Evolutionary conservation across 2,888 invertebrate genomes (phyloP).

Genomic region (Agrilus mali): DNA sequence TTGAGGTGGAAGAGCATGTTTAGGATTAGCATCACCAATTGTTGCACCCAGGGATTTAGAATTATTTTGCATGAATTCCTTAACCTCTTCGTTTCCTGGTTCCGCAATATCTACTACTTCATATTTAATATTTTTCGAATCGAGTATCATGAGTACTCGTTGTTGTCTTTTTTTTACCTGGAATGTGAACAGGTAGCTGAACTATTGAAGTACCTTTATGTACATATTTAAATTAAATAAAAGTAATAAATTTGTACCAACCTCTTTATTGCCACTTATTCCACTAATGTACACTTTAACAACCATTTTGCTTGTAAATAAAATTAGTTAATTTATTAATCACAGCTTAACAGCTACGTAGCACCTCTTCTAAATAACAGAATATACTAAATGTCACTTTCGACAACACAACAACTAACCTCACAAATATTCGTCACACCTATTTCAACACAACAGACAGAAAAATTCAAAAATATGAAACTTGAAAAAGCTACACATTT

Average conservation of each 20-base stretch:
- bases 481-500: no score
- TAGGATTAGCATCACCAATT: constrained; percentile 57
- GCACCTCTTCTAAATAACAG: no score
- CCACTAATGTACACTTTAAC: constrained; percentile 86
- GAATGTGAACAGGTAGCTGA: constrained; percentile 7
- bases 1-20: constrained; percentile 84
- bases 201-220: background rate
- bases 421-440: background rate
- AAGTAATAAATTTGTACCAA: constrained; percentile 36
- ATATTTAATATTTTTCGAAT: constrained; percentile 81
- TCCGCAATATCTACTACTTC: constrained; percentile 90
- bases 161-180: constrained; percentile 95
- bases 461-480: no score
- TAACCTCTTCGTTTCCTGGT: constrained; percentile 76
- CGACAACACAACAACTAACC: constrained; percentile 4
- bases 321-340: constrained; percentile 1
- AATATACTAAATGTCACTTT: background rate
- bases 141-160: constrained; percentile 83
- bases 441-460: no score
- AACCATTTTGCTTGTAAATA: constrained; percentile 48
- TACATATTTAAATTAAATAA: background rate
- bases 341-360: no score
- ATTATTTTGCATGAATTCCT: constrained; percentile 86
- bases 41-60: constrained; percentile 63
- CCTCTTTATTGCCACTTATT: constrained; percentile 90